These are phyloP conservation scores for Planiliza haematocheilus DNA, from an alignment of 2,113 vertebrate species.

Conservation along the genomic window DNA sequence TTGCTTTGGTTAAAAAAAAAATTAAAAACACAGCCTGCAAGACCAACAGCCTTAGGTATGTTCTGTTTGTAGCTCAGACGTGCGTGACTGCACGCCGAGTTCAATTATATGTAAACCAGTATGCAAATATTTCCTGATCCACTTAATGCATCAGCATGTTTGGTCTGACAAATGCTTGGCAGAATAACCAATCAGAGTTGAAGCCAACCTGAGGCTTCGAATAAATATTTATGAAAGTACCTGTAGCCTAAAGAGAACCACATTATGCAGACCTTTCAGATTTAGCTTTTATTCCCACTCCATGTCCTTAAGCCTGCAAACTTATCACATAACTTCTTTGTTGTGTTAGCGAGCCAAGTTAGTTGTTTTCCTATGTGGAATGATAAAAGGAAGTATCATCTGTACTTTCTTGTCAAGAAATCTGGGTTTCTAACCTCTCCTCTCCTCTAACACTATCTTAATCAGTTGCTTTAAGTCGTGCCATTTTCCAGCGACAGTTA, in stretches of 20 bases:
- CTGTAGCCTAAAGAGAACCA: conserved; percentile 52
- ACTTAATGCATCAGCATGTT: conserved; percentile 63
- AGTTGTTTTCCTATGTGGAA: background rate
- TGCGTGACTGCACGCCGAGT: conserved; percentile 21
- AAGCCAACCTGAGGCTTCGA: conserved; percentile 45
- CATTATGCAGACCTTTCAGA: conserved; percentile 37
- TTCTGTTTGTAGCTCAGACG: conserved; percentile 25
- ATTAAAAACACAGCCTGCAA: background rate
- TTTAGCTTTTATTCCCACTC: conserved; percentile 33
- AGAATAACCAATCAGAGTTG: conserved; percentile 36
- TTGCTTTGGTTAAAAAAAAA: background rate
- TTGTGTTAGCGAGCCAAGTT: conserved; percentile 5
- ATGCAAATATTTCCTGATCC: conserved; percentile 58
- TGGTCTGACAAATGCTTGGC: conserved; percentile 57
- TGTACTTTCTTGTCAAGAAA: conserved; percentile 35
- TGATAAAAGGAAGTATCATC: conserved; percentile 22
- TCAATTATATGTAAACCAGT: conserved; percentile 43
- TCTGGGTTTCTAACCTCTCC: conserved; percentile 16
- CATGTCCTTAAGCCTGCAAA: conserved; percentile 36
- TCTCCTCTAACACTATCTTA: conserved; percentile 48
- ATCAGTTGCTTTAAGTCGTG: conserved; percentile 54
- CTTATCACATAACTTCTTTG: conserved; percentile 29
- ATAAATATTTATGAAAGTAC: conserved; percentile 67
- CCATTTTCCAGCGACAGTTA: conserved; percentile 54
- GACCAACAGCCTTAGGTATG: background rate